Base-by-base conservation (phyloP, 2,113 vertebrate species). In the Penelope pileata region DNA sequence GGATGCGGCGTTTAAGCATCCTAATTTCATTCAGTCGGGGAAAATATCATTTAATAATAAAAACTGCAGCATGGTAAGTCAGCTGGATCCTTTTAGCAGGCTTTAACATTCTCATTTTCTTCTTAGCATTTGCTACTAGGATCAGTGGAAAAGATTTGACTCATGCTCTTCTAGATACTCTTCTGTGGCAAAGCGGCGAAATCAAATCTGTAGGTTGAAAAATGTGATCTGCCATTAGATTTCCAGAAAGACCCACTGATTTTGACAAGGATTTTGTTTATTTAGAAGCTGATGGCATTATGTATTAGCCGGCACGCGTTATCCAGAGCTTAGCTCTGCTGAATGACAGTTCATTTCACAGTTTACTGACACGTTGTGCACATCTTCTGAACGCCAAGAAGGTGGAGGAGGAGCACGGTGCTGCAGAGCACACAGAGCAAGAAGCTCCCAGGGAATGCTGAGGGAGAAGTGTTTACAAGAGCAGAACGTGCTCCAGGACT, bases 301-400 rank as follows among this genome's bases (percentile, higher is more conserved):
- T 5, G n/a, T 21, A n/a, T 62, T 15, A 62, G 74, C 12, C 64
- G 85, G 93, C 76, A 68, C 64, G 1, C 13, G 1, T 11, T 74
- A 36, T 10, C 22, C 74, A 5, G 1, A 38, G 86, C 94, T 12
- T 69, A 30, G 85, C 79, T 54, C 50, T 91, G 87, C 10, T 93
- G 83, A 69, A 40, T 95, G 95, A 47, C 90, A 86, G 84, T 2
- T 85, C 87, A 77, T 86, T 87, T 91, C 62, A 88, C 86, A 82
- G 90, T 36, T 88, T 88, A 36, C 81, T 88, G 86, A 47, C 38
- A 77, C 76, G 60, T 48, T 10, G 4, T 4, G 63, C 47, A 3
- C 67, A 22, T 69, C 77, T 89, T 83, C 24, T 3, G 16, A 27
- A 91, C 1, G 27, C 69, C 23, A 17, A 30, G 59, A 47, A 69